These are phyloP conservation scores for Stenurella melanura DNA, from an alignment of 2,888 invertebrate species.

Conservation along the genomic window DNA sequence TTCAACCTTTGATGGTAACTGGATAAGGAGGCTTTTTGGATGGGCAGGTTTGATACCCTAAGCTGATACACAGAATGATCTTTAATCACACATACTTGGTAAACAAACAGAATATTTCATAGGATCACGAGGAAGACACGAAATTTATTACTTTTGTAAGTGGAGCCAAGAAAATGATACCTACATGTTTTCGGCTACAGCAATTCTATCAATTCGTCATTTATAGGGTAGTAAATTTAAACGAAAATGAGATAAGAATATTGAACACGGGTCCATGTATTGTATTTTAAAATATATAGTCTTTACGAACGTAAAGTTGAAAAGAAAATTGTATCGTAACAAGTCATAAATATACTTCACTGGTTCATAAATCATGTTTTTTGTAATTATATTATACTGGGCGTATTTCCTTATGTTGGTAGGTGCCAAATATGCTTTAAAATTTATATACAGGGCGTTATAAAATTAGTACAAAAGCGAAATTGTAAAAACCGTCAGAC, in stretches of 20 bases:
- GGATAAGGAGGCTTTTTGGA: constrained; percentile 57
- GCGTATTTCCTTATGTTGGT: background rate
- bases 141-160: constrained; percentile 25
- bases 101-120: constrained; percentile 50
- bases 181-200: constrained; percentile 18
- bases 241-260: constrained; percentile 31
- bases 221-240: constrained; percentile 25
- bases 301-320: background rate
- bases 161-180: constrained; percentile 11
- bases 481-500: too few species aligned
- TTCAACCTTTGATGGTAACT: constrained; percentile 60
- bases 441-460: too few species aligned
- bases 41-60: constrained; percentile 51
- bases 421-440: too few species aligned
- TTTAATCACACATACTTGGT: constrained; percentile 49
- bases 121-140: constrained; percentile 9
- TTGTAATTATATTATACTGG: background rate
- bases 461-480: too few species aligned
- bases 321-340: background rate
- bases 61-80: constrained; percentile 45
- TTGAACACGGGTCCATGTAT: background rate
- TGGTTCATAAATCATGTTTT: background rate
- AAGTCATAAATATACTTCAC: background rate
- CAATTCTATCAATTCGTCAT: background rate
- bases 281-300: constrained; percentile 20